phyloP scores from a whole-genome alignment of 2,797 vertebrate species.

The Anas georgica region DNA sequence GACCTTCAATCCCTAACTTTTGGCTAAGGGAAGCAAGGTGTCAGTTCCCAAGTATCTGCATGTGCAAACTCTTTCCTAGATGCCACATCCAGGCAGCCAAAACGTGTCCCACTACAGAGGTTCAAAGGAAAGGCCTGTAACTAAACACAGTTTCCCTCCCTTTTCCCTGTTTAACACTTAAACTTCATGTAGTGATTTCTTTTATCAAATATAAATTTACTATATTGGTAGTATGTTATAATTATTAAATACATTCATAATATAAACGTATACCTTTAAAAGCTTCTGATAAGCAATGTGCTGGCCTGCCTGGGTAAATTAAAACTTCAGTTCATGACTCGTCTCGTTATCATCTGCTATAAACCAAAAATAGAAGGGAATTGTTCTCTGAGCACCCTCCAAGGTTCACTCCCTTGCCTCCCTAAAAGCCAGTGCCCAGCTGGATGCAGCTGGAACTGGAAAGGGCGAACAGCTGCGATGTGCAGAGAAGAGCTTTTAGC shows the following conservation, averaged over 20 bases:
- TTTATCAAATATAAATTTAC: neutral
- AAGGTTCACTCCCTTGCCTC: neutral
- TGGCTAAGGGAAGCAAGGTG: neutral
- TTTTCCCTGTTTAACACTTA: neutral
- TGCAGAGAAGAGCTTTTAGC: neutral
- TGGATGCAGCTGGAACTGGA: neutral
- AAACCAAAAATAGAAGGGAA: neutral
- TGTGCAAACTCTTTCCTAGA: no score
- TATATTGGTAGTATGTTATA: neutral
- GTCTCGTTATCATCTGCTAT: neutral
- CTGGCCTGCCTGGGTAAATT: neutral
- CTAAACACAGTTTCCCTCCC: neutral
- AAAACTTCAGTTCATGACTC: neutral
- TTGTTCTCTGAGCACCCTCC: neutral
- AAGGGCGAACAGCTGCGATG: neutral
- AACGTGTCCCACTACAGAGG: rapidly evolving
- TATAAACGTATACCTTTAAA: neutral
- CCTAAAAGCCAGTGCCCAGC: neutral
- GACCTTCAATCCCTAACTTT: neutral
- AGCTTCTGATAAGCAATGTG: neutral
- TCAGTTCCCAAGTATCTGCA: neutral
- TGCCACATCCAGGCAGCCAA: neutral
- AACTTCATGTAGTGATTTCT: neutral
- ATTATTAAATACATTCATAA: neutral
- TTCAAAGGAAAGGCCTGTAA: neutral